These are phyloP conservation scores for Apolygus lucorum DNA, from an alignment of 1,140 invertebrate species.

Conservation along the genomic window DNA sequence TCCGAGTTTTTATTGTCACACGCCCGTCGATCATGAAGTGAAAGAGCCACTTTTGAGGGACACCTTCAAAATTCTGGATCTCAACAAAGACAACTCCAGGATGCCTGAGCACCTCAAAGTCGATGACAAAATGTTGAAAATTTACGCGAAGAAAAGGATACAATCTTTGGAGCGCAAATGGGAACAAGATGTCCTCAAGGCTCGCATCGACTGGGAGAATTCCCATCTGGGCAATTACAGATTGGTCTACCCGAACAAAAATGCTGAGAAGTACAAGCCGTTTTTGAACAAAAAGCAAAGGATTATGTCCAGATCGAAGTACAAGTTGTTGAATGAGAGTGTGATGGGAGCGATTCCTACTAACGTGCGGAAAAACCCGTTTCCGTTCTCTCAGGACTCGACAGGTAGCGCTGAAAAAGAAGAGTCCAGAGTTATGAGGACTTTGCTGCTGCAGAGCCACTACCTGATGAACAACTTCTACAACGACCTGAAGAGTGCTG, in stretches of 20 bases:
- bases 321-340: not conserved
- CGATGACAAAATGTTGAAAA: conserved; percentile 40
- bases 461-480: not conserved
- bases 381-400: not conserved
- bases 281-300: conserved; percentile 44
- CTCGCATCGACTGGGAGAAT: conserved; percentile 52
- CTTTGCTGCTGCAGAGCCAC: not conserved
- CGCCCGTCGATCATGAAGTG: conserved; percentile 69
- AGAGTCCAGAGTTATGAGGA: not conserved
- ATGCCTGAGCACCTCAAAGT: conserved; percentile 58
- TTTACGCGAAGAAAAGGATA: conserved; percentile 1
- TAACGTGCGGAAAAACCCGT: not conserved
- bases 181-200: conserved; percentile 6
- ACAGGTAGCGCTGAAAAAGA: not conserved
- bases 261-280: conserved; percentile 50
- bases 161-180: not conserved
- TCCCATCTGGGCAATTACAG: conserved; percentile 66
- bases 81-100: conserved; percentile 61
- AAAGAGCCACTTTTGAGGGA: conserved; percentile 71
- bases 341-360: not conserved
- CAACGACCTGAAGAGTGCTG: not conserved
- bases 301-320: not conserved
- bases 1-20: conserved; percentile 81
- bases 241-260: conserved; percentile 45
- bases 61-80: conserved; percentile 73